Percentiles rank a stretch among this genome's conserved stretches.
Conservation (phyloP, 2,888 invertebrate species). For the Epinotia ramella region DNA sequence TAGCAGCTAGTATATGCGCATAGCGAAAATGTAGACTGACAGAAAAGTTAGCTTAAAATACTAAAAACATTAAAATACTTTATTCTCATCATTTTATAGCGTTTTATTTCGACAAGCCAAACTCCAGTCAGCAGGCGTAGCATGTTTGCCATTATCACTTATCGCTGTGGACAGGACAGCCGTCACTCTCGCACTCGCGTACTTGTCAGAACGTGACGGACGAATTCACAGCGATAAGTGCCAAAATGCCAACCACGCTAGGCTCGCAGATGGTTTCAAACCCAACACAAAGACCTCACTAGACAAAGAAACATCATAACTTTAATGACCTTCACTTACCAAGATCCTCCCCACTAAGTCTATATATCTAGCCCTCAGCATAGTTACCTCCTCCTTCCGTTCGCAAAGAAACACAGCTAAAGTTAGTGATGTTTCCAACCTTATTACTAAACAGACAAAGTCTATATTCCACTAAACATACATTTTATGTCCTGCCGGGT, state of each 20-base stretch:
- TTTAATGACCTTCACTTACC: slow-evolving; percentile 71
- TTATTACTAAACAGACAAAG: slow-evolving; percentile 52
- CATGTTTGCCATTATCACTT: no score
- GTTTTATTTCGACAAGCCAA: slow-evolving; percentile 1
- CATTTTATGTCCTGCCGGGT: slow-evolving; percentile 61
- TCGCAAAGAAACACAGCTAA: slow-evolving; percentile 77
- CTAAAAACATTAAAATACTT: neutral
- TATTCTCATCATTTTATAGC: neutral
- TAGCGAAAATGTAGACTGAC: no score
- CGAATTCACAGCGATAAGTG: no score
- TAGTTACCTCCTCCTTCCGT: slow-evolving; percentile 82
- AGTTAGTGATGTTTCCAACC: slow-evolving; percentile 79
- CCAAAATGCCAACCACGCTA: no score
- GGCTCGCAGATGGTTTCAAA: neutral
- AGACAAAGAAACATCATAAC: slow-evolving; percentile 57
- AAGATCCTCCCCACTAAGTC: slow-evolving; percentile 66
- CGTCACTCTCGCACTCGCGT: no score
- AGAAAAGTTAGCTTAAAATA: no score
- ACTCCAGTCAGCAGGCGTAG: neutral
- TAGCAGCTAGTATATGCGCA: no score
- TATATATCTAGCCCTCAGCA: slow-evolving; percentile 69
- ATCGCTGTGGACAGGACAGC: no score
- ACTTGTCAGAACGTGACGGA: no score
- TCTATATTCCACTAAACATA: slow-evolving; percentile 62
- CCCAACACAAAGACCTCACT: slow-evolving; percentile 33